A percentile compares a stretch with the other conserved stretches of the same genome.
Conservation (phyloP, 2,113 vertebrate genomes). For the Stigmatopora nigra region DNA sequence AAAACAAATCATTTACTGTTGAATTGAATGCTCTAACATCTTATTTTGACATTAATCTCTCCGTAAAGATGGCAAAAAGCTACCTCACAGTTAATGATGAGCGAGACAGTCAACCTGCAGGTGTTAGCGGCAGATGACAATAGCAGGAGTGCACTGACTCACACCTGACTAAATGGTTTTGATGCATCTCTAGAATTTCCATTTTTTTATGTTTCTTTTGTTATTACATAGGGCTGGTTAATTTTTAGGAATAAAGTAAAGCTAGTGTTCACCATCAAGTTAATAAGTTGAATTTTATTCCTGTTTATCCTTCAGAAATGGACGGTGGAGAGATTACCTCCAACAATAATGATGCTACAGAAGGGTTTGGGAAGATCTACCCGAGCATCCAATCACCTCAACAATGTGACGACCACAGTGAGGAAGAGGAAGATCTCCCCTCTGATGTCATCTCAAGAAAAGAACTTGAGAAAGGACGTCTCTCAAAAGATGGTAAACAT, state of each 20-base stretch:
- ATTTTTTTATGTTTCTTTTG: slow-evolving; percentile 29
- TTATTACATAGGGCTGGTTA: slow-evolving; percentile 5
- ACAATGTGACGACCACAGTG: slow-evolving; percentile 73
- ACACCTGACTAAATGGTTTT: background rate
- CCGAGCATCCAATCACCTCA: slow-evolving; percentile 69
- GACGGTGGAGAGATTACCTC: slow-evolving; percentile 13
- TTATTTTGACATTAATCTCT: too few species aligned
- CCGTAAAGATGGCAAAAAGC: too few species aligned
- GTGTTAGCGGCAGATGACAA: background rate
- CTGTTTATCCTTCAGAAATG: slow-evolving; percentile 5
- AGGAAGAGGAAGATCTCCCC: slow-evolving; percentile 76
- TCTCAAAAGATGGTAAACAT: slow-evolving; percentile 83
- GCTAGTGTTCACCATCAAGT: background rate
- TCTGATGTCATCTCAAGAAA: slow-evolving; percentile 86
- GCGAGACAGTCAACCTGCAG: slow-evolving; percentile 3
- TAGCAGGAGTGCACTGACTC: background rate
- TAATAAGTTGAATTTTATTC: background rate
- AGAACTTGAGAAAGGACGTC: slow-evolving; percentile 83
- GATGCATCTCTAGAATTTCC: background rate
- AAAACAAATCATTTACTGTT: too few species aligned
- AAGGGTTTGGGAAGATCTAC: slow-evolving; percentile 92
- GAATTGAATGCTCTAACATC: too few species aligned
- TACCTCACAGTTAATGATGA: slow-evolving; percentile 7
- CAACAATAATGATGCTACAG: slow-evolving; percentile 20
- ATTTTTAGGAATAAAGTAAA: background rate